phyloP scores from a whole-genome alignment of 2,888 invertebrate genomes.

The Drosophila emarginata region DNA sequence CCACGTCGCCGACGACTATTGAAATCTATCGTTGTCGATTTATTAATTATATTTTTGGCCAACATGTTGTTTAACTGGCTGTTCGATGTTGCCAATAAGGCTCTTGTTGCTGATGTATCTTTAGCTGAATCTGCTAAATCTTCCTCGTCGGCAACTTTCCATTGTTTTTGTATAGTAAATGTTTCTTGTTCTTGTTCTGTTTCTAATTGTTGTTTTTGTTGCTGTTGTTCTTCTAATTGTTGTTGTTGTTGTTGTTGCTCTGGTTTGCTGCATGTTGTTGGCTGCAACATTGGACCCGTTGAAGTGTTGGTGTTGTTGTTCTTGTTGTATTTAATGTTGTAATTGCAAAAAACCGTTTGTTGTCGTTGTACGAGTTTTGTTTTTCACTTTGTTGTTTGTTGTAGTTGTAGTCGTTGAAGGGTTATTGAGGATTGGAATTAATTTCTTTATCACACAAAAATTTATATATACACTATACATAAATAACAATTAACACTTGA shows the following conservation, averaged over 20 bases:
- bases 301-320: conserved; percentile 50
- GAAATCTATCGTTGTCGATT: conserved; percentile 78
- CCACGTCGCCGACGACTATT: conserved; percentile 81
- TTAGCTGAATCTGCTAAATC: conserved; percentile 22
- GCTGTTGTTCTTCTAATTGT: conserved; percentile 34
- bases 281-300: conserved; percentile 78
- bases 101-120: conserved; percentile 29
- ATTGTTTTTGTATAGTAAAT: conserved; percentile 33
- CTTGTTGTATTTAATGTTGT: conserved; percentile 36
- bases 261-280: conserved; percentile 72
- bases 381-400: conserved; percentile 10
- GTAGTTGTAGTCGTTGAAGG: conserved; percentile 3
- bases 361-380: conserved; percentile 64
- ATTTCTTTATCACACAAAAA: conserved; percentile 51
- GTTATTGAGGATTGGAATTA: conserved; percentile 12
- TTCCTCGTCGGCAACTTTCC: neutral
- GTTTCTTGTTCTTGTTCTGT: conserved; percentile 38
- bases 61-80: conserved; percentile 46
- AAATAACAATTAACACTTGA: conserved; percentile 72
- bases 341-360: conserved; percentile 64
- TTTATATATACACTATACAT: conserved; percentile 65
- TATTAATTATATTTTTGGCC: conserved; percentile 32
- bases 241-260: conserved; percentile 47
- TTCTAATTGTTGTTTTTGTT: conserved; percentile 47
- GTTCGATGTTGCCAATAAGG: conserved; percentile 14